These are phyloP conservation scores for Glareola pratincola DNA, from an alignment of 2,113 vertebrate species.

Conservation along the genomic window DNA sequence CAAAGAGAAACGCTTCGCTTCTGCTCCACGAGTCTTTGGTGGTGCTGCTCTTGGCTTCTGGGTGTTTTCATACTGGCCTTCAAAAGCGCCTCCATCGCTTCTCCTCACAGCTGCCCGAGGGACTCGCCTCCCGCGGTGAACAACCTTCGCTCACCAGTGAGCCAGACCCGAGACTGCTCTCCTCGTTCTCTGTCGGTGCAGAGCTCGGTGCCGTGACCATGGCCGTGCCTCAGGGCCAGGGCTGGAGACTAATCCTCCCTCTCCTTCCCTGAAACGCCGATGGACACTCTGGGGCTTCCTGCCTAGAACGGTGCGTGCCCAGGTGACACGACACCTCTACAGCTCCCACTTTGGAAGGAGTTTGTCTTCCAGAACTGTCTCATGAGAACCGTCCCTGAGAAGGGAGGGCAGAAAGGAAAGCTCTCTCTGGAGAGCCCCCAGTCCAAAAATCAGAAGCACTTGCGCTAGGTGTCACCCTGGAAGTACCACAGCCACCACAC, in stretches of 20 bases:
- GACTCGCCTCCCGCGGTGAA: background rate
- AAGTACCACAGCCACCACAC: background rate
- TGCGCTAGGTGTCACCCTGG: background rate
- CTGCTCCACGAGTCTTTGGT: background rate
- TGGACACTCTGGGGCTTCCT: background rate
- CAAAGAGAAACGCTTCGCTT: background rate
- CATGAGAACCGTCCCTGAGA: background rate
- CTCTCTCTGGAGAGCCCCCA: background rate
- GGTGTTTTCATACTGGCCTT: background rate
- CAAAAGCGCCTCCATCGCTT: background rate
- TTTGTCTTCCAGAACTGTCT: background rate
- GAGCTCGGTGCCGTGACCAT: accelerated
- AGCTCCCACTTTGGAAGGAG: background rate
- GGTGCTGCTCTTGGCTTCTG: background rate
- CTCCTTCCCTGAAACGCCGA: background rate
- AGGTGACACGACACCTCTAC: background rate
- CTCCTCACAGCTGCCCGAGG: background rate
- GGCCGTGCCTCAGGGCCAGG: background rate
- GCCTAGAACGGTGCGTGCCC: background rate
- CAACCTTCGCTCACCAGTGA: background rate
- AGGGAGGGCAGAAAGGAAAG: background rate
- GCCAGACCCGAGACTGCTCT: background rate
- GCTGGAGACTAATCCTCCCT: background rate
- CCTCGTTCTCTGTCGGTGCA: accelerated
- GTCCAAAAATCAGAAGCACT: background rate